phyloP scores from a whole-genome alignment of 2,113 vertebrate genomes.

The Cervus canadensis region DNA sequence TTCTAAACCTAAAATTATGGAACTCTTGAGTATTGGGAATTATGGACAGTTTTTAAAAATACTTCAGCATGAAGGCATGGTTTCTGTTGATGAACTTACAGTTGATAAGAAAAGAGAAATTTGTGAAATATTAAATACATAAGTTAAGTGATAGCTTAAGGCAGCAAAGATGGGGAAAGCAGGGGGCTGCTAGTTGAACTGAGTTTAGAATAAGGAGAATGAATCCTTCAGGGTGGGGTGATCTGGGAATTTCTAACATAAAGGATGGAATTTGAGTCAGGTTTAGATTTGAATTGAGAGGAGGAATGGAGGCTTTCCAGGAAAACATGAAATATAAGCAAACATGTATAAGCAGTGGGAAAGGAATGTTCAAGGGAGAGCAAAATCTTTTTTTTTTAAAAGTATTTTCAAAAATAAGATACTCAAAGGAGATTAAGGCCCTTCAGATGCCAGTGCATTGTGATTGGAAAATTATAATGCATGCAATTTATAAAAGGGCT shows the following conservation, averaged over 20 bases:
- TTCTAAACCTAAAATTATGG: background rate
- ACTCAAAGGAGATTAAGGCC: background rate
- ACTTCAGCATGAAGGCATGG: background rate
- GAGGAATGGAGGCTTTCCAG: background rate
- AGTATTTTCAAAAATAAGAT: constrained; percentile 1
- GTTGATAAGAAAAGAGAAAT: background rate
- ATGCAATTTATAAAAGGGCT: background rate
- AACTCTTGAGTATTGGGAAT: background rate
- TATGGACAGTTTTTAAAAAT: background rate
- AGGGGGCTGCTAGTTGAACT: background rate
- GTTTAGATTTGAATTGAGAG: background rate
- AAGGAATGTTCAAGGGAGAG: background rate
- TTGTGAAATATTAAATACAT: background rate
- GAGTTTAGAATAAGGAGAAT: background rate
- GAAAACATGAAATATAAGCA: background rate
- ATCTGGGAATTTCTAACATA: background rate
- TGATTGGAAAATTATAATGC: background rate
- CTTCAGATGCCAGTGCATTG: background rate
- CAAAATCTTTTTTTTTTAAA: background rate
- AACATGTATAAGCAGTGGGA: background rate
- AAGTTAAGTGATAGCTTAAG: background rate
- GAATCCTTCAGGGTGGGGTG: background rate
- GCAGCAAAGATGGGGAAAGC: background rate
- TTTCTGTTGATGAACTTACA: background rate
- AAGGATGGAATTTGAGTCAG: background rate